phyloP scores from a whole-genome alignment of 1,140 invertebrate genomes.

The Trichogramma pretiosum region DNA sequence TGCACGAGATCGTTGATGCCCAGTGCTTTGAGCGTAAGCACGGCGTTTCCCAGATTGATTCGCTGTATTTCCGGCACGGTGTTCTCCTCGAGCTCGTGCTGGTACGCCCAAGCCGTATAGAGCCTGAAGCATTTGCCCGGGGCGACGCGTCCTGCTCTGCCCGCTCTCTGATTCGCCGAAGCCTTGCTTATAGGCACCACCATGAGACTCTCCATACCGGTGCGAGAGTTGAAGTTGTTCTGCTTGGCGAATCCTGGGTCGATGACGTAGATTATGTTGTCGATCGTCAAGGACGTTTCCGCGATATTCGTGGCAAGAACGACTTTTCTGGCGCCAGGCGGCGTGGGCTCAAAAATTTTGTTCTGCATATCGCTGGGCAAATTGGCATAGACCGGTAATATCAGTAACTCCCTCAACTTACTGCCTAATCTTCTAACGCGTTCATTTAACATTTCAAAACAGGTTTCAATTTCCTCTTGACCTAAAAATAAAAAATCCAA shows the following conservation, averaged over 20 bases:
- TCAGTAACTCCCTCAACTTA: constrained; percentile 86
- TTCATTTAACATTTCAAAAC: constrained; percentile 87
- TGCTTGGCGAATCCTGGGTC: constrained; percentile 99
- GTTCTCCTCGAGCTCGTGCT: constrained; percentile 96
- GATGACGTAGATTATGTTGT: constrained; percentile 98
- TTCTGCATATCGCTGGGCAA: constrained; percentile 97
- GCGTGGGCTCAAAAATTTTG: constrained; percentile 95
- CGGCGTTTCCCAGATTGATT: constrained; percentile 96
- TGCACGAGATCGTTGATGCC: constrained; percentile 96
- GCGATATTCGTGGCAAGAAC: constrained; percentile 98
- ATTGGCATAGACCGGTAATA: constrained; percentile 97
- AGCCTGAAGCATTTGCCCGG: constrained; percentile 97
- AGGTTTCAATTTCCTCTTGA: constrained; percentile 93
- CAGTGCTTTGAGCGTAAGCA: constrained; percentile 91
- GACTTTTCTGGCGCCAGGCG: constrained; percentile 87
- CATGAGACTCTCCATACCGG: constrained; percentile 96
- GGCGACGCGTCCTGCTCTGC: constrained; percentile 83
- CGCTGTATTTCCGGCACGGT: constrained; percentile 96
- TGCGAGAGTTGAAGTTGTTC: constrained; percentile 97
- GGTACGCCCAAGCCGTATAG: constrained; percentile 95
- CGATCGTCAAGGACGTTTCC: constrained; percentile 97
- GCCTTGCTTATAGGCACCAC: constrained; percentile 97
- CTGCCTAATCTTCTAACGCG: constrained; percentile 81
- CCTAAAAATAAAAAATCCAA: constrained; percentile 19
- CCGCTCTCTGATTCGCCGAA: constrained; percentile 87